phyloP scores from a whole-genome alignment of 2,797 vertebrate species.

The Taenioides sp. region DNA sequence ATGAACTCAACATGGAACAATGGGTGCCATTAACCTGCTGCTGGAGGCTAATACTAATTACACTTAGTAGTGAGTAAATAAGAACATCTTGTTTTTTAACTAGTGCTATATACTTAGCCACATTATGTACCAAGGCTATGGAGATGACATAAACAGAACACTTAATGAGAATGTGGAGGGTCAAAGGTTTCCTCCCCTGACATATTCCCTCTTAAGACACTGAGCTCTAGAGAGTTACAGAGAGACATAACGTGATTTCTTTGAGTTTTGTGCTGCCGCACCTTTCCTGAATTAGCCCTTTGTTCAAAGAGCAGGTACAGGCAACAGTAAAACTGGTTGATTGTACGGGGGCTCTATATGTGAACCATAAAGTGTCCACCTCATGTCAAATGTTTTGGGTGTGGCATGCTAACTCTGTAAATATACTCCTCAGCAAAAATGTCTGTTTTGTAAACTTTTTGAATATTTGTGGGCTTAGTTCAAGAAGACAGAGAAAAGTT shows the following conservation, averaged over 20 bases:
- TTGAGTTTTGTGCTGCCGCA: slow-evolving; percentile 15
- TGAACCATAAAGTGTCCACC: slow-evolving; percentile 21
- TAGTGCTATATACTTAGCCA: neutral
- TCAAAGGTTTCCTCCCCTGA: slow-evolving; percentile 23
- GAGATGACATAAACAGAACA: slow-evolving; percentile 1
- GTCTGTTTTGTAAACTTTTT: neutral
- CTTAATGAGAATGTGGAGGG: slow-evolving; percentile 2
- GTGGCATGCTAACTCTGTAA: slow-evolving; percentile 12
- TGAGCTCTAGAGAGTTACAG: slow-evolving; percentile 12
- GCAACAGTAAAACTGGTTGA: slow-evolving; percentile 54
- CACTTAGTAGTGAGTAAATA: slow-evolving; percentile 12
- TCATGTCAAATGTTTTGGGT: slow-evolving; percentile 31
- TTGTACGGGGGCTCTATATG: slow-evolving; percentile 31
- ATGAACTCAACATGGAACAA: neutral
- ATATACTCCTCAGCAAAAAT: neutral
- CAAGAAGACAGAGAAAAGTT: neutral
- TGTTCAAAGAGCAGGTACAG: slow-evolving; percentile 46
- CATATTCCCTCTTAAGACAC: slow-evolving; percentile 14
- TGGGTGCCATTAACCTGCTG: neutral
- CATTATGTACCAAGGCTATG: neutral
- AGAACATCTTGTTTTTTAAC: neutral
- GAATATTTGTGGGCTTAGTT: too few relatives aligned
- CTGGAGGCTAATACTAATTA: neutral
- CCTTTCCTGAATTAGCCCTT: slow-evolving; percentile 44
- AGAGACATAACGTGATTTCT: slow-evolving; percentile 40